Evolutionary conservation across 2,113 vertebrate species (phyloP), one percentile per base, ranked within the genome.

Genomic region (Rhinopomastus cyanomelas): DNA sequence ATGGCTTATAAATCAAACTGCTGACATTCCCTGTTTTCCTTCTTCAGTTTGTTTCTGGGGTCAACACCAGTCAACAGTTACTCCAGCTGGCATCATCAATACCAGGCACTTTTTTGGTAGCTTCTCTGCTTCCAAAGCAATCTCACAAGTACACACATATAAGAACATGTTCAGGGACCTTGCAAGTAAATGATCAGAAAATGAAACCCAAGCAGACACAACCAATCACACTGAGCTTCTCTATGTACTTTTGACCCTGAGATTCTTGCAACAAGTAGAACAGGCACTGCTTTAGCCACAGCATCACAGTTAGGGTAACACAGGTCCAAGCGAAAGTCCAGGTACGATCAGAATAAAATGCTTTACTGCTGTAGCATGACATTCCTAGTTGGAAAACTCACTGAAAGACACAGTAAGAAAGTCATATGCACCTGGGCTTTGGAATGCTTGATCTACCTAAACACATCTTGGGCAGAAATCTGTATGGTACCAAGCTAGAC

Each of bases 21-120:
- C 62, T 90, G 48, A 71, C 85, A 56, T 44, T 17, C 30, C 53
- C 72, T 90, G 16, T 82, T 95, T 95, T 93, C 55, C 16, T 94
- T 93, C 46, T 81, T 85, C 67, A 49, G 37, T 73, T 60, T 82
- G n/a, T 59, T 81, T 72, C 90, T 67, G 49, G 17, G 20, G 26
- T 66, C 73, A 85, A 71, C 75, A 51, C 72, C 56, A 80, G 82
- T 67, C 48, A 89, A 71, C 59, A 80, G 48, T 77, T 89, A 87
- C 29, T 74, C 44, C n/a, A 81, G 82, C 82, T 93, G 93, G 91
- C 51, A 87, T 68, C 77, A 93, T 83, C 68, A 91, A 87, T 92
- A 77, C 60, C 64, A 37, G 39, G 67, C 1, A 2, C 18, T 53
- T 92, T 91, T 87, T 85, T 44, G 39, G 39, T 25, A 85, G 30